Evolutionary conservation across 53 echinoderm and acorn worm genomes (phyloP).

Genomic region (Henricia sp.): DNA sequence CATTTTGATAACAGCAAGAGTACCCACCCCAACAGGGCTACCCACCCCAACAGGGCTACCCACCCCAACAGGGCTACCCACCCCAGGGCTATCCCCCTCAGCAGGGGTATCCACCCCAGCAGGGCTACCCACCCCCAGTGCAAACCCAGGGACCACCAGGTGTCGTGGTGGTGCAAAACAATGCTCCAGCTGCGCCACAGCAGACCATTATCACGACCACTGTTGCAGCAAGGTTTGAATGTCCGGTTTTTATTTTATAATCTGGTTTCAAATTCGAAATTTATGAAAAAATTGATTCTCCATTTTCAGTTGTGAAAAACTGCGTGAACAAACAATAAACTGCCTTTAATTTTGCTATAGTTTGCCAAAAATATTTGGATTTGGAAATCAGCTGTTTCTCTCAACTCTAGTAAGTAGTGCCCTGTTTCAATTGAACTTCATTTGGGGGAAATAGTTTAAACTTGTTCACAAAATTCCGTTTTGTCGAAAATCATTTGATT

Average conservation of each 20-base stretch:
- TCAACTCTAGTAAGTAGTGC: no score
- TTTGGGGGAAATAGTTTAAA: no score
- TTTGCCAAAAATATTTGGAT: no score
- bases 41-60: slow-evolving; percentile 43
- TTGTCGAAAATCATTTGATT: no score
- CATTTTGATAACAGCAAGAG: no score
- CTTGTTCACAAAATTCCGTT: no score
- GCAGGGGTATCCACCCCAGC: slow-evolving; percentile 29
- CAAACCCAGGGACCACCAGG: slow-evolving; percentile 11
- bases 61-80: slow-evolving; percentile 23
- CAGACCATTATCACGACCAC: slow-evolving; percentile 15
- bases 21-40: slow-evolving; percentile 25
- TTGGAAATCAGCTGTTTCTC: no score
- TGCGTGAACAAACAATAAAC: no score
- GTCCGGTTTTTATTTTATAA: neutral
- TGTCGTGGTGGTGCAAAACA: slow-evolving; percentile 35
- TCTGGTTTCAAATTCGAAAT: neutral
- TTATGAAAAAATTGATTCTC: neutral
- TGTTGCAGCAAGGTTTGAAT: slow-evolving; percentile 30
- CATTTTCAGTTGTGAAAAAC: no score
- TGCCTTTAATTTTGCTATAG: no score
- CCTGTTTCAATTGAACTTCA: no score
- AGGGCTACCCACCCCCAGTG: slow-evolving; percentile 33
- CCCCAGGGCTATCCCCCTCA: slow-evolving; percentile 41
- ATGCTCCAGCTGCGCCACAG: neutral